Base-by-base conservation (phyloP, 2,888 invertebrate species). In the Cordylochernes scorpioides region DNA sequence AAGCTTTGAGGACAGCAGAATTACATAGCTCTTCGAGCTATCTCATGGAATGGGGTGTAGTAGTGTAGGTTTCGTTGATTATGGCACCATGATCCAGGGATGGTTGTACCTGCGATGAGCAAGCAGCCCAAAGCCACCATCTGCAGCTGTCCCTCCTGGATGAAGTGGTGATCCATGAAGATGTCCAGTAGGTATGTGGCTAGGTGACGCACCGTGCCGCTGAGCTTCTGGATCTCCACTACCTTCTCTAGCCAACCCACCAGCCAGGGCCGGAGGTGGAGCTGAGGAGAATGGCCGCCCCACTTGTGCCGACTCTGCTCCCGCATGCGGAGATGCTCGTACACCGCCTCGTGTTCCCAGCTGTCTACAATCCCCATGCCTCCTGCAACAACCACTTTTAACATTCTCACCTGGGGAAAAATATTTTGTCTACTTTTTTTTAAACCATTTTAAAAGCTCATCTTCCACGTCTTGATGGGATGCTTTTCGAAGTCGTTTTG, bases 151-250 rank as follows among this genome's bases (percentile, higher is more conserved):
- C 66, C 64, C 0, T 57, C 49, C 2, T 61, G 50, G 31, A 74
- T 64, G n/a, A 61, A 55, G 44, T 68, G 67, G 3, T 62, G 61
- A 43, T 74, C 74, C 67, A 72, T 67, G 46, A 72, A 70, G 28
- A 65, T 53, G 46, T 75, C 74, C 27, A 73, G 46, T 8, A 68
- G 54, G 29, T 68, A 65, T 1, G 72, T 62, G 1, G 69, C 67
- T 1, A 67, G 52, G 52, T 69, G 68, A 7, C 32, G 29, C 3
- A 35, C 36, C 8, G 34, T 17, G 8, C 24, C 21, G 18, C 32
- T 30, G 16, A 32, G 30, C 3, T 32, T 16, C 10, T 19, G 15
- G 13, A 24, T 25, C 3, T 30, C 28, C 15, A 28, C 28, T 8
- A 34, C 13, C 9, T n/a, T 13, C 5, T 16, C 16, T 28, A 36